Evolutionary conservation across 2,888 invertebrate genomes (phyloP).

Genomic region (Lepidonotus clava): DNA sequence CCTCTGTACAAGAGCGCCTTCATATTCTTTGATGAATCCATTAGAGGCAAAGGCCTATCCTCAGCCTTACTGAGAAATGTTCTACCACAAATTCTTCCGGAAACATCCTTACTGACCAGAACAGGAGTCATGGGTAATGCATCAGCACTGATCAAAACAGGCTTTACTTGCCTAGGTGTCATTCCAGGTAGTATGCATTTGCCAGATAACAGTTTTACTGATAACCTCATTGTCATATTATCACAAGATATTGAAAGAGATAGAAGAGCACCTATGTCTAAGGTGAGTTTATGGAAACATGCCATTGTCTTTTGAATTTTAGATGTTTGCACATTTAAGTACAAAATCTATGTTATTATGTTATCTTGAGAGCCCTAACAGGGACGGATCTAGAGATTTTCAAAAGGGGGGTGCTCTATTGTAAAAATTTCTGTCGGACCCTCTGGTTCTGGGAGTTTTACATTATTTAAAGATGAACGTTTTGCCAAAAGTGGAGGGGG

Average conservation of each 20-base stretch:
- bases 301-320: no score
- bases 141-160: neutral
- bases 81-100: neutral
- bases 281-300: no score
- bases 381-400: no score
- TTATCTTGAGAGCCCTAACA: no score
- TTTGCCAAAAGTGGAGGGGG: no score
- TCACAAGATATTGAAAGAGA: neutral
- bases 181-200: neutral
- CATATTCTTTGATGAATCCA: neutral
- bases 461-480: no score
- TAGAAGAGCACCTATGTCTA: no score
- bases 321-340: no score
- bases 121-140: neutral
- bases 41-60: neutral
- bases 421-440: no score
- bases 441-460: no score
- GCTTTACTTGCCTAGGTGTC: neutral
- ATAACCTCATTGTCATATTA: neutral
- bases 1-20: neutral
- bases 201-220: neutral
- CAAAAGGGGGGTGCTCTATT: no score
- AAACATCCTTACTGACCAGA: neutral
- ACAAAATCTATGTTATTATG: no score
- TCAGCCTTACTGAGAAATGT: neutral